Conservation (phyloP, 1,140 invertebrate species). For the Lepidurus apus region DNA sequence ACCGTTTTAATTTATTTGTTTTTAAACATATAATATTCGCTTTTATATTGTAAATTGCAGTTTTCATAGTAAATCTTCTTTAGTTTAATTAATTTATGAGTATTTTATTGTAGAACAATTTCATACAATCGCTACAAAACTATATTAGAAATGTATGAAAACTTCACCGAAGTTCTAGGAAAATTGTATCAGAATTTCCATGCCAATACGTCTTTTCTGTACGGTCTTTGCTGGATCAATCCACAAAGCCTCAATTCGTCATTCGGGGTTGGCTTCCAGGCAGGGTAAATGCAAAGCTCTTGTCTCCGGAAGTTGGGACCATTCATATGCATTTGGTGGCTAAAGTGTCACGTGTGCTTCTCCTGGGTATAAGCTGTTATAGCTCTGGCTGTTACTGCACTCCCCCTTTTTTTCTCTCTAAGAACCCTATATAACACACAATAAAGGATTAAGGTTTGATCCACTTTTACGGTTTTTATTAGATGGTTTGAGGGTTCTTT, state of each 20-base stretch:
- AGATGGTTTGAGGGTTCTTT: not conserved
- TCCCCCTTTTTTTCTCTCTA: not conserved
- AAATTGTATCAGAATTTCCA: too few species aligned
- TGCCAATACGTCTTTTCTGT: too few species aligned
- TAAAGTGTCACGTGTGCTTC: not conserved
- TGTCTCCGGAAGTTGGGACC: not conserved
- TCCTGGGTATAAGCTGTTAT: not conserved
- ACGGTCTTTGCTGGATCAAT: too few species aligned
- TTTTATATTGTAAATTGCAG: too few species aligned
- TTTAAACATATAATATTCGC: too few species aligned
- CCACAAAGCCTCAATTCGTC: not conserved
- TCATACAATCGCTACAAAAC: too few species aligned
- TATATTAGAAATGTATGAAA: too few species aligned
- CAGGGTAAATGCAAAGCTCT: not conserved
- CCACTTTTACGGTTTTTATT: constrained; percentile 4
- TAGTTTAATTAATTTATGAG: too few species aligned
- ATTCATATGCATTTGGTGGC: constrained; percentile 5
- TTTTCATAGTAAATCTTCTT: too few species aligned
- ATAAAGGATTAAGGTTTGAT: constrained; percentile 9
- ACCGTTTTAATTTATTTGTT: too few species aligned
- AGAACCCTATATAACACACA: not conserved
- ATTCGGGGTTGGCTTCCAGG: not conserved
- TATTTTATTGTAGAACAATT: too few species aligned
- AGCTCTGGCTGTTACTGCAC: not conserved
- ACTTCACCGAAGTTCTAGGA: too few species aligned